Evolutionary conservation across 2,888 invertebrate genomes (phyloP), one percentile per base, ranked within the genome.

Genomic region (Pantelozetes paolii): DNA sequence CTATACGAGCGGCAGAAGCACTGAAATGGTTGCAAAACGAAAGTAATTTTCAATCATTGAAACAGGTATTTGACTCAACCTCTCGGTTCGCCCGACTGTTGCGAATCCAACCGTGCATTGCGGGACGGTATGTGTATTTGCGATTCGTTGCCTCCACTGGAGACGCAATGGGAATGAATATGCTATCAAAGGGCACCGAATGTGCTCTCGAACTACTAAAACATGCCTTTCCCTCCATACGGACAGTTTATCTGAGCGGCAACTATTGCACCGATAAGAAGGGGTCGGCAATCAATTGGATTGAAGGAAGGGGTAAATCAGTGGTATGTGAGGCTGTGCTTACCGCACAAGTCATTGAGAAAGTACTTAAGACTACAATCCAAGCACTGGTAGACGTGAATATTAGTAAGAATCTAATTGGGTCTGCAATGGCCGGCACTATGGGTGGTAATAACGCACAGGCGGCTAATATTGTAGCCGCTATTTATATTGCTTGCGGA

Each of bases 151-250:
- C 98, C 0, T 88, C 88, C 1, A 98, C 98, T 0, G 99, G 99
- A 0, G 99, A 99, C 82, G 99, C 99, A 1, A 99, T 99, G 99
- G 99, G 99, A 64, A 99, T 99, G 99, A 99, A 98, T 81, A 99
- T 98, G 98, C 86, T 98, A 0, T 96, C 96, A 0, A 98, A 98
- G 85, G 97, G 95, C 0, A 91, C 94, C 0, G 97, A 97, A 84
- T 89, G 89, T 79, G 90, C 94, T 0, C 82, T 99, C 30, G 88
- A 88, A 78, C 84, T 87, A 70, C 86, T 98, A 0, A 88, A 89
- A 80, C 84, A 85, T 64, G 84, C 86, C 75, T 94, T 94, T 82
- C 88, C 90, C 0, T 91, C 93, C 71, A 93, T 97, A 92, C 91
- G 94, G 81, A 90, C 98, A 13, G 86, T 98, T 40, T 94, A 95